phyloP scores from a whole-genome alignment of 2,113 vertebrate species.

The Dolichallabes microphthalmus region DNA sequence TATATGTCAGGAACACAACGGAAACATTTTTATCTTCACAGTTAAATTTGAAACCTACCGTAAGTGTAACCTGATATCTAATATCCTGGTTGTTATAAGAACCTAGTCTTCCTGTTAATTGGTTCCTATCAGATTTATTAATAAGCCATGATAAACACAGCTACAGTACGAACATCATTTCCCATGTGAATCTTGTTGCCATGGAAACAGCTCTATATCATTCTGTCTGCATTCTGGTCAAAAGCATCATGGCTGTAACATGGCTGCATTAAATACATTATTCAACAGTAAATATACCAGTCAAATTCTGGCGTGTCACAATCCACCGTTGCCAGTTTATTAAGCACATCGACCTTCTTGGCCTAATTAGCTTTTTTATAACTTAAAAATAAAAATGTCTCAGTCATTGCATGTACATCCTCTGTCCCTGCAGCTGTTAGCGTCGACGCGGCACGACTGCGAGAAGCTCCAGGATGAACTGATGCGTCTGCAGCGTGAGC shows the following conservation, averaged over 20 bases:
- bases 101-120: neutral
- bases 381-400: neutral
- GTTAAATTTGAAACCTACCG: neutral
- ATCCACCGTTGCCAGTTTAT: no score
- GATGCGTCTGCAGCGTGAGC: constrained; percentile 82
- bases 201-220: constrained; percentile 38
- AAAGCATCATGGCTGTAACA: neutral
- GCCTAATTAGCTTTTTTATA: no score
- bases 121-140: constrained; percentile 10
- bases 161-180: constrained; percentile 3
- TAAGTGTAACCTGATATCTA: neutral
- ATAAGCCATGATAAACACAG: constrained; percentile 12
- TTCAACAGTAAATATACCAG: neutral
- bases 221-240: neutral
- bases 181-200: constrained; percentile 36
- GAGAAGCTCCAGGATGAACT: constrained; percentile 87
- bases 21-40: neutral
- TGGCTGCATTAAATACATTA: neutral
- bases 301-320: neutral
- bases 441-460: constrained; percentile 82
- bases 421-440: constrained; percentile 73
- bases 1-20: neutral
- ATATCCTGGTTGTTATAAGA: neutral
- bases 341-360: no score
- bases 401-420: neutral